Conservation (phyloP, 2,888 invertebrate species). For the Linnaemya tessellans region DNA sequence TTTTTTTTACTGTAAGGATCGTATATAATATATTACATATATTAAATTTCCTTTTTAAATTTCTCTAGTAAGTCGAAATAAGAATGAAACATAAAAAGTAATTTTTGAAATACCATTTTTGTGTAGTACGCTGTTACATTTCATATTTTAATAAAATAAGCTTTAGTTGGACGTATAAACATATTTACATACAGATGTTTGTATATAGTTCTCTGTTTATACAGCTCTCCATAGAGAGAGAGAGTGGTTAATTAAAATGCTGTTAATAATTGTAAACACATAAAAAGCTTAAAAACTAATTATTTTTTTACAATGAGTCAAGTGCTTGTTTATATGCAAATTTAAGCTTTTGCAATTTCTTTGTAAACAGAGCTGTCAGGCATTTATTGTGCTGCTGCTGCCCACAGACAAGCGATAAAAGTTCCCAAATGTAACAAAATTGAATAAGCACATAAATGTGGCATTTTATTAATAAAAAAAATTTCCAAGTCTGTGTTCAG, state of each 20-base stretch:
- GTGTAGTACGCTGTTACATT: slow-evolving; percentile 5
- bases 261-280: slow-evolving; percentile 21
- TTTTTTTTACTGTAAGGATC: too few relatives aligned
- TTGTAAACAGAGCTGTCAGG: background rate
- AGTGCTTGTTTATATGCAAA: background rate
- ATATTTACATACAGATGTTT: background rate
- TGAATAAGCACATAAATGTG: background rate
- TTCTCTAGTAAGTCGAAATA: background rate
- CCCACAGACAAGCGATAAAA: too few relatives aligned
- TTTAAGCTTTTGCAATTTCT: slow-evolving; percentile 41
- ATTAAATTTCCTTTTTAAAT: too few relatives aligned
- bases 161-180: background rate
- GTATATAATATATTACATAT: too few relatives aligned
- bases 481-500: too few relatives aligned
- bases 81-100: background rate
- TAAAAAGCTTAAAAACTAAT: slow-evolving; percentile 23
- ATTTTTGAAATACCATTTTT: too few relatives aligned
- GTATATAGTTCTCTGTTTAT: background rate
- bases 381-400: background rate
- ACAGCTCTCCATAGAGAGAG: slow-evolving; percentile 1
- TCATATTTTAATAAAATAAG: background rate
- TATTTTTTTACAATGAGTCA: background rate
- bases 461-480: too few relatives aligned
- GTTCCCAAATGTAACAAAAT: too few relatives aligned
- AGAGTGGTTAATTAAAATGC: slow-evolving; percentile 17